Percentiles rank a stretch among this genome's conserved stretches.
phyloP scores from a whole-genome alignment of 2,113 vertebrate genomes.

The Colinus virginianus region DNA sequence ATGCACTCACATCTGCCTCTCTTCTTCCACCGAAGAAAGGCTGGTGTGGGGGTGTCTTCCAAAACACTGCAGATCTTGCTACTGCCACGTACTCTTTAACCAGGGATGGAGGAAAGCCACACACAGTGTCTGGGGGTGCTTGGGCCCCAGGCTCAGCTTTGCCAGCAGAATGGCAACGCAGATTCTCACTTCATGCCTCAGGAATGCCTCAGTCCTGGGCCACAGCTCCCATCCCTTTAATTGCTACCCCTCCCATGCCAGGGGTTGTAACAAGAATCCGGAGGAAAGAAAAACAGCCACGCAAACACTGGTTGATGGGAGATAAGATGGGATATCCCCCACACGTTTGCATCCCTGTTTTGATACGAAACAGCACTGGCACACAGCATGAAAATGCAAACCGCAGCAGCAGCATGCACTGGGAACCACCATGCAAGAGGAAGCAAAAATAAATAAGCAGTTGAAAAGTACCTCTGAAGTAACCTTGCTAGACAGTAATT shows the following conservation, averaged over 20 bases:
- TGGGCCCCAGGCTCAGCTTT: background rate
- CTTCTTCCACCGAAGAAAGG: background rate
- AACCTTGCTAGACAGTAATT: constrained; percentile 95
- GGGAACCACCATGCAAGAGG: constrained; percentile 75
- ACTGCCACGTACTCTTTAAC: background rate
- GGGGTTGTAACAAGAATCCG: constrained; percentile 14
- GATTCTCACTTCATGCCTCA: background rate
- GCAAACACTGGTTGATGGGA: background rate
- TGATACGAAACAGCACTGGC: constrained; percentile 16
- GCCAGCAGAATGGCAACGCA: background rate
- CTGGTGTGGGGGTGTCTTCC: background rate
- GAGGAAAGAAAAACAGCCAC: constrained; percentile 13
- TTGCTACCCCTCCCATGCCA: background rate
- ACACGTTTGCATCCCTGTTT: background rate
- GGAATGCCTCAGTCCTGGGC: background rate
- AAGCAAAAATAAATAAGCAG: constrained; percentile 76
- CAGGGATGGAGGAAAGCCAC: background rate
- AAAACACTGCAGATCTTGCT: background rate
- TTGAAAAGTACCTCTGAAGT: constrained; percentile 93
- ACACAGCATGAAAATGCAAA: constrained; percentile 44
- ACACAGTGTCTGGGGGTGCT: background rate
- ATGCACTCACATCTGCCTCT: background rate
- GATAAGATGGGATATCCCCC: background rate
- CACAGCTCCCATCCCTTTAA: background rate
- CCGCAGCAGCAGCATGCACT: constrained; percentile 67